Conservation (phyloP, 2,888 invertebrate genomes). For the Frankliniella fusca region DNA sequence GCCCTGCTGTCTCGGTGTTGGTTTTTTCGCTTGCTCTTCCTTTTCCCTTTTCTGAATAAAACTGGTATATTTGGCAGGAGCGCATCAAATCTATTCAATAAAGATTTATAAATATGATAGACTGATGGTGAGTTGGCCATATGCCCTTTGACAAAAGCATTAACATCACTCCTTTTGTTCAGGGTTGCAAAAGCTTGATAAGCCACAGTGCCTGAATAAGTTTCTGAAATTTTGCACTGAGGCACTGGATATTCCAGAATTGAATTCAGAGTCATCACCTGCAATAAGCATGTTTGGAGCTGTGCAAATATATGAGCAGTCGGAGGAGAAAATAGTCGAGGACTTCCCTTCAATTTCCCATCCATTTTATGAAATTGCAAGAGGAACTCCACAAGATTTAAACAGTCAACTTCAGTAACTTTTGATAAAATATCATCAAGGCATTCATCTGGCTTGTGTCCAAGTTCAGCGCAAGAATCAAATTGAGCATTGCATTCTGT, state of each 20-base stretch:
- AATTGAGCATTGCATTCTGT: conserved; percentile 44
- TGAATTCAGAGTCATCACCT: conserved; percentile 60
- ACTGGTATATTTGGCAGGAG: conserved; percentile 23
- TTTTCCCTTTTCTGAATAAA: background rate
- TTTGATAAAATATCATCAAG: conserved; percentile 51
- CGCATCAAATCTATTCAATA: conserved; percentile 15
- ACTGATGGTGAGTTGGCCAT: conserved; percentile 46
- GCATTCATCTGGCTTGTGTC: conserved; percentile 42
- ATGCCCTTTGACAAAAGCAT: conserved; percentile 50
- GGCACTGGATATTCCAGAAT: conserved; percentile 59
- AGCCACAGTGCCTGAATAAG: conserved; percentile 70
- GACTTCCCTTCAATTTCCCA: conserved; percentile 52
- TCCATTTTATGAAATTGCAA: conserved; percentile 58
- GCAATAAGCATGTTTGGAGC: conserved; percentile 61
- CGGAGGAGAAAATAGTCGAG: conserved; percentile 55
- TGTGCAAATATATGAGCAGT: conserved; percentile 62
- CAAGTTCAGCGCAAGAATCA: conserved; percentile 33
- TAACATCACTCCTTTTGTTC: conserved; percentile 54
- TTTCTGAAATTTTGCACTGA: conserved; percentile 56
- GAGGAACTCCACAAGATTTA: conserved; percentile 56
- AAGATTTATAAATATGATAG: conserved; percentile 41
- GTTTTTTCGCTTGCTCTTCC: background rate
- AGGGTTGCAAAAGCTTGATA: conserved; percentile 67
- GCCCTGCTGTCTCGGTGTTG: background rate
- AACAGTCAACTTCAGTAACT: conserved; percentile 56